Percentiles rank a stretch among this genome's conserved stretches.
Conservation (phyloP, 2,888 invertebrate species). For the Scrobipalpa atriplicella region DNA sequence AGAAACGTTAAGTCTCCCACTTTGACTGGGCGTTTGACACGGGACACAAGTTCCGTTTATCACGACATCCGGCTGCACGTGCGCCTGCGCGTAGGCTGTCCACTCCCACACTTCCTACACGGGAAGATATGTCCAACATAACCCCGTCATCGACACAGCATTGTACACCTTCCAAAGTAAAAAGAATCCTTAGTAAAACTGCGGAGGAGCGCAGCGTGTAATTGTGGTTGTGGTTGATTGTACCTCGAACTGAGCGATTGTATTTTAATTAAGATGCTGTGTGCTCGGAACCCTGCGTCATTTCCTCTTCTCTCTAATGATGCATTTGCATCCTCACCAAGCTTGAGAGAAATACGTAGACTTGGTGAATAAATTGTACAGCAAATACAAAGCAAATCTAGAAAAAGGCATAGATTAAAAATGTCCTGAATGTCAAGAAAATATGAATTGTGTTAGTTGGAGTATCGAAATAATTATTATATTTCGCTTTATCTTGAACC, state of each 20-base stretch:
- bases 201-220: neutral
- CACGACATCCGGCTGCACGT: slow-evolving; percentile 54
- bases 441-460: too few relatives aligned
- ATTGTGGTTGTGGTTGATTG: neutral
- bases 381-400: neutral
- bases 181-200: neutral
- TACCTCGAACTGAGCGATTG: slow-evolving; percentile 37
- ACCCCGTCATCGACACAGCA: neutral
- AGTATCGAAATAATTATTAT: too few relatives aligned
- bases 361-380: neutral
- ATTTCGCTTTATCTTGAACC: too few relatives aligned
- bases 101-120: slow-evolving; percentile 39
- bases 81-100: slow-evolving; percentile 43
- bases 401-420: neutral
- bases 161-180: neutral
- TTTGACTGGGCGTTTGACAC: neutral
- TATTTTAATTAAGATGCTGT: slow-evolving; percentile 41
- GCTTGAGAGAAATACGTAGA: neutral
- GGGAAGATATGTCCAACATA: neutral
- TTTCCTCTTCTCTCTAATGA: slow-evolving; percentile 24
- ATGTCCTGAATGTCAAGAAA: too few relatives aligned
- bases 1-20: neutral
- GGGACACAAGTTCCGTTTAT: slow-evolving; percentile 33
- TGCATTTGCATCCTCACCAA: slow-evolving; percentile 17
- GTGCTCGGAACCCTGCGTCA: slow-evolving; percentile 18